These are phyloP conservation scores for Lethocerus indicus DNA, from an alignment of 1,140 invertebrate genomes.

Conservation along the genomic window DNA sequence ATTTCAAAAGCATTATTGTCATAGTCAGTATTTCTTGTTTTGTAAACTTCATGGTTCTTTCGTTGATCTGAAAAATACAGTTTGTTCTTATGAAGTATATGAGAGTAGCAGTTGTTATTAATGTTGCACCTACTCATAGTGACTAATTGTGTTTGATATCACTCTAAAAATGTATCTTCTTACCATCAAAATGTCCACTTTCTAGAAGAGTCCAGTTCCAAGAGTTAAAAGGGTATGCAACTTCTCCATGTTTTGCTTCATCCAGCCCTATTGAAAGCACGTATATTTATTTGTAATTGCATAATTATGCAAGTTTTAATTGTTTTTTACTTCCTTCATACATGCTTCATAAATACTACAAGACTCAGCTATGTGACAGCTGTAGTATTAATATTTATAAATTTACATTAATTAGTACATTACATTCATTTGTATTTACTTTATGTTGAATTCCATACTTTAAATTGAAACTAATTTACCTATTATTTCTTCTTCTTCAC, in stretches of 20 bases:
- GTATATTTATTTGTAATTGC: background rate
- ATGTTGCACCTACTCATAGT: too few species aligned
- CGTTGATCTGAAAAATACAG: too few species aligned
- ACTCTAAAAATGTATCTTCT: too few species aligned
- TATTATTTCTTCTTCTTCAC: slow-evolving; percentile 29
- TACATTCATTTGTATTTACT: background rate
- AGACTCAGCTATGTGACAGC: background rate
- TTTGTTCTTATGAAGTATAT: too few species aligned
- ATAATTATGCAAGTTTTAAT: background rate
- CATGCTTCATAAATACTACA: background rate
- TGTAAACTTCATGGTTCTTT: slow-evolving; percentile 3
- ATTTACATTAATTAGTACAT: background rate
- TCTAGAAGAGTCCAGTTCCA: slow-evolving; percentile 17
- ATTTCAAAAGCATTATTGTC: slow-evolving; percentile 10
- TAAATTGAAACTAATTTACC: slow-evolving; percentile 19
- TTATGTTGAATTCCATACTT: background rate
- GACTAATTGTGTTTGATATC: too few species aligned
- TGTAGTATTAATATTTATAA: background rate
- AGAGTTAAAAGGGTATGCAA: slow-evolving; percentile 28
- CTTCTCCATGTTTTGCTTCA: slow-evolving; percentile 32
- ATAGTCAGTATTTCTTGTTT: slow-evolving; percentile 5
- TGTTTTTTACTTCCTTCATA: background rate
- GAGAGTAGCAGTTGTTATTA: too few species aligned
- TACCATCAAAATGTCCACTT: background rate
- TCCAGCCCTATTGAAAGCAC: slow-evolving; percentile 25